Percentiles rank a stretch among this genome's conserved stretches.
These are phyloP conservation scores for Rhagonycha fulva DNA, from an alignment of 2,888 invertebrate genomes.

Conservation along the genomic window DNA sequence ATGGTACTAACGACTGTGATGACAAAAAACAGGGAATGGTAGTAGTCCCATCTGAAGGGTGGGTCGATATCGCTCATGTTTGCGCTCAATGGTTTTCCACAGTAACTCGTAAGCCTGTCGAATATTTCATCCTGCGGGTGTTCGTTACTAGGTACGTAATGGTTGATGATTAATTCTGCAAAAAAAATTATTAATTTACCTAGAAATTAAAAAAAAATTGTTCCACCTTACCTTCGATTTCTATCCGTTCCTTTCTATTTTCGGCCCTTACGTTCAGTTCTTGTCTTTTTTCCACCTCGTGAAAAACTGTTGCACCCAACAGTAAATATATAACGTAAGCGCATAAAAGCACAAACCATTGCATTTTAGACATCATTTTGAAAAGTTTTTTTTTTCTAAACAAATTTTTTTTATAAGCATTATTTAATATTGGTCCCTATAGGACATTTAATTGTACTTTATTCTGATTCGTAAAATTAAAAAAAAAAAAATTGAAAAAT, in stretches of 20 bases:
- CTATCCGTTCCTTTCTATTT: conserved; percentile 65
- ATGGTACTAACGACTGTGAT: conserved; percentile 91
- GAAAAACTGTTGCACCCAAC: conserved; percentile 85
- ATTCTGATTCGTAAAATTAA: neutral
- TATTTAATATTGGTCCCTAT: neutral
- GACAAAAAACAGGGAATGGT: conserved; percentile 89
- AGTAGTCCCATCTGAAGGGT: conserved; percentile 82
- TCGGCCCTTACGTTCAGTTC: conserved; percentile 66
- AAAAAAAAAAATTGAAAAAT: neutral
- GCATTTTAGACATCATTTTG: conserved; percentile 79
- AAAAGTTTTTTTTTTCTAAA: neutral
- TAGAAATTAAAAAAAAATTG: neutral
- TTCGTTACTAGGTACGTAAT: conserved; percentile 61
- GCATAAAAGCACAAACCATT: conserved; percentile 73
- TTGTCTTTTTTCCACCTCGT: conserved; percentile 76
- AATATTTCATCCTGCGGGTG: conserved; percentile 64
- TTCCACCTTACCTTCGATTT: conserved; percentile 69
- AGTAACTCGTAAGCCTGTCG: conserved; percentile 69
- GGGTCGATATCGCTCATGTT: conserved; percentile 62
- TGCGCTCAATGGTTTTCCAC: conserved; percentile 73
- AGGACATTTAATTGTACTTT: neutral
- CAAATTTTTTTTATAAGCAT: too few species aligned
- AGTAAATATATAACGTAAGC: conserved; percentile 68
- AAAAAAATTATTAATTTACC: conserved; percentile 37
- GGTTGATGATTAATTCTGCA: conserved; percentile 64